These are phyloP conservation scores for Eupeodes latifasciatus DNA, from an alignment of 2,888 invertebrate species.

Conservation along the genomic window DNA sequence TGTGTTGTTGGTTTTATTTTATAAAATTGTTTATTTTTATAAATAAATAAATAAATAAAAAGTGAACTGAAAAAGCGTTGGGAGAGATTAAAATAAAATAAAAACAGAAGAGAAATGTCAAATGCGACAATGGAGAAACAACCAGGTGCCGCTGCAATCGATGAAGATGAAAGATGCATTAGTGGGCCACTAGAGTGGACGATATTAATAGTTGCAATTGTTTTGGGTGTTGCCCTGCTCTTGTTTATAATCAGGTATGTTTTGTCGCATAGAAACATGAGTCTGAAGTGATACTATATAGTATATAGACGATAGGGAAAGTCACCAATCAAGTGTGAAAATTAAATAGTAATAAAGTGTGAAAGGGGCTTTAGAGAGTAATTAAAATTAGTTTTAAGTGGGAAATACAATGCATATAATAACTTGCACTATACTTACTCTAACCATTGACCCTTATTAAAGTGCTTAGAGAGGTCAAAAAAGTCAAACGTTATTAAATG, in stretches of 20 bases:
- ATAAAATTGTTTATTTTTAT: not conserved
- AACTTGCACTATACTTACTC: too few species aligned
- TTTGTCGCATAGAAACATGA: not conserved
- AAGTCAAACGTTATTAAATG: too few species aligned
- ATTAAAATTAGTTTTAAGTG: too few species aligned
- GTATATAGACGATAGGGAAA: constrained; percentile 46
- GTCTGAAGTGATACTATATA: too few species aligned
- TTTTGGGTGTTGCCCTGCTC: constrained; percentile 66
- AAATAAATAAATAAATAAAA: constrained; percentile 34
- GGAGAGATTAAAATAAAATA: not conserved
- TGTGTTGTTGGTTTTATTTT: not conserved
- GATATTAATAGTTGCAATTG: constrained; percentile 58
- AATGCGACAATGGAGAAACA: constrained; percentile 52
- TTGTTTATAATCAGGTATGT: constrained; percentile 69
- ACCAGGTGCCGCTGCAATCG: constrained; percentile 25
- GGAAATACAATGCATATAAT: too few species aligned
- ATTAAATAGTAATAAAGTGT: not conserved
- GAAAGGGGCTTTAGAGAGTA: not conserved
- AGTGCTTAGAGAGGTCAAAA: too few species aligned
- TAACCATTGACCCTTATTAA: too few species aligned
- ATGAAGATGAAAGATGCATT: constrained; percentile 57
- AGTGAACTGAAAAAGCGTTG: not conserved
- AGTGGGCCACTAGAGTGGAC: constrained; percentile 69
- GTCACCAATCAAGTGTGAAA: constrained; percentile 36
- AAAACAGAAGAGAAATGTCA: constrained; percentile 27